phyloP scores from a whole-genome alignment of 2,113 vertebrate species.

The Corythornis madagascariensis region DNA sequence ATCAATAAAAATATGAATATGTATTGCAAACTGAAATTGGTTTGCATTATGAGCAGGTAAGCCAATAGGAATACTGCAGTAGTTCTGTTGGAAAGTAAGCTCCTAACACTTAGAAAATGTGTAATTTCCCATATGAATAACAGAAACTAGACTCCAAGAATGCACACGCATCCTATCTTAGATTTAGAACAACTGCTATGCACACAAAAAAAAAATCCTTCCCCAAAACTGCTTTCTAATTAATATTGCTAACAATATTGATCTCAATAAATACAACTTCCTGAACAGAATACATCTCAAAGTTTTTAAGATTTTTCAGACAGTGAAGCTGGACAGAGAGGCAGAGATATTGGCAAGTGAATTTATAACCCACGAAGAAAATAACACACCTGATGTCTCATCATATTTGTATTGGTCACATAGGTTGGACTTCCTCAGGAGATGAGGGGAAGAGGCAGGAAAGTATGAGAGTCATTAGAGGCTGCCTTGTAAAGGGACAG shows the following conservation, averaged over 20 bases:
- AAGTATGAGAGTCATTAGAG: background rate
- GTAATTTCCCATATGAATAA: background rate
- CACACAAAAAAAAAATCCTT: background rate
- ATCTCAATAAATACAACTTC: background rate
- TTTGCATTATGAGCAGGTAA: background rate
- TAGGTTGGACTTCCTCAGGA: background rate
- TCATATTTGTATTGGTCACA: background rate
- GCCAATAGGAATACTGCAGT: background rate
- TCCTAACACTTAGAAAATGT: background rate
- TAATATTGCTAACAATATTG: background rate
- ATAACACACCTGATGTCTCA: background rate
- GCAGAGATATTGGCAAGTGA: background rate
- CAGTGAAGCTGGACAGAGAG: background rate
- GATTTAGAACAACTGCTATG: background rate
- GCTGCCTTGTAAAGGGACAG: background rate
- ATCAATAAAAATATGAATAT: background rate
- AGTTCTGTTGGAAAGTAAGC: background rate
- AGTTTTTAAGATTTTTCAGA: background rate
- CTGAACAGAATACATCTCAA: background rate
- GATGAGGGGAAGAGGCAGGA: fast-evolving
- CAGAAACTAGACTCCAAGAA: background rate
- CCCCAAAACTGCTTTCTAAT: background rate
- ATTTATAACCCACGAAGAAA: background rate
- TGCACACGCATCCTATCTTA: background rate
- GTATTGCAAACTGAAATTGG: background rate